Percentiles rank a stretch among this genome's conserved stretches.
These are phyloP conservation scores for Malacoraja senta DNA, from an alignment of 2,797 vertebrate species.

Conservation along the genomic window DNA sequence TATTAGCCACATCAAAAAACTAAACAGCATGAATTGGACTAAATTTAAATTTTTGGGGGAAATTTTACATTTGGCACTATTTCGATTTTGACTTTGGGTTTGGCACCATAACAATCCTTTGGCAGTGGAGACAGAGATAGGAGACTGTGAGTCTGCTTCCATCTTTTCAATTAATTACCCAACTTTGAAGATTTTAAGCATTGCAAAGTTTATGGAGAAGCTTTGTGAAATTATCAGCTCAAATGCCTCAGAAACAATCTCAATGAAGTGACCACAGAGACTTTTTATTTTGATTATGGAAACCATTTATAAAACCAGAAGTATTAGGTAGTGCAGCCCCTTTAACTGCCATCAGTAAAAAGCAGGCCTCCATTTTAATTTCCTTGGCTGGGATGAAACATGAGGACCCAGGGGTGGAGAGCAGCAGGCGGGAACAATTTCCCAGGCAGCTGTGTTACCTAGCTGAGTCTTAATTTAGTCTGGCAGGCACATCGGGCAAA, in stretches of 20 bases:
- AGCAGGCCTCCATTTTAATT: conserved; percentile 29
- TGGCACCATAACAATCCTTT: conserved; percentile 23
- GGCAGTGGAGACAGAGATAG: conserved; percentile 25
- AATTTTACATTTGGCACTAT: conserved; percentile 18
- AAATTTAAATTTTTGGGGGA: conserved; percentile 17
- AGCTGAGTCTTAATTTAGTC: conserved; percentile 35
- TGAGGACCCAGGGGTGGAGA: conserved; percentile 7
- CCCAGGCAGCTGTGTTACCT: conserved; percentile 38
- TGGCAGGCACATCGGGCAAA: conserved; percentile 37
- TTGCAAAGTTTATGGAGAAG: not conserved
- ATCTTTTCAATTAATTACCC: conserved; percentile 14
- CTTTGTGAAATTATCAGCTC: not conserved
- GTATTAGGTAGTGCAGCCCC: not conserved
- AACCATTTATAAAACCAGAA: not conserved
- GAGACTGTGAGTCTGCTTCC: conserved; percentile 30
- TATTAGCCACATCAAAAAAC: conserved; percentile 31
- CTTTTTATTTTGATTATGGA: not conserved
- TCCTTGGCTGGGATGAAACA: conserved; percentile 26
- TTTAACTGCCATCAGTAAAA: conserved; percentile 20
- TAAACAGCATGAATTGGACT: conserved; percentile 1
- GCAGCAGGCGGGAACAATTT: conserved; percentile 33
- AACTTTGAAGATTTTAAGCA: not conserved
- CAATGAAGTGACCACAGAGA: not conserved
- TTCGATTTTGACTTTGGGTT: conserved; percentile 33
- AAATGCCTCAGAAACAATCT: not conserved